These are phyloP conservation scores for Hylaea fasciaria DNA, from an alignment of 2,888 invertebrate genomes.

Conservation along the genomic window DNA sequence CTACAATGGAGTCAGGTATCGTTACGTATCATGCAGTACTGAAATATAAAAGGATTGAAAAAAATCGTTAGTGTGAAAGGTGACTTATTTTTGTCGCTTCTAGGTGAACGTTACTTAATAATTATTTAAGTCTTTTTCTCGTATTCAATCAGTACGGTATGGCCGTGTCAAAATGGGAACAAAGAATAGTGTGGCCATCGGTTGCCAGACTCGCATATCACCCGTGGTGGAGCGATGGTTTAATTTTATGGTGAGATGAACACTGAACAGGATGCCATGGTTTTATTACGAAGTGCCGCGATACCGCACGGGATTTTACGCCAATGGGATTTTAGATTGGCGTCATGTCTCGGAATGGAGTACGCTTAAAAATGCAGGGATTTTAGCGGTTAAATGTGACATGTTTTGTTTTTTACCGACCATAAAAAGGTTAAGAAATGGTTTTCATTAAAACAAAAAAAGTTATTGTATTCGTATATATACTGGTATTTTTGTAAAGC, in stretches of 20 bases:
- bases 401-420: neutral
- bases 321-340: constrained; percentile 39
- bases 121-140: too few species aligned
- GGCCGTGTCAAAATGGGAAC: constrained; percentile 25
- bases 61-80: too few species aligned
- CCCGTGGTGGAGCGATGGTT: constrained; percentile 42
- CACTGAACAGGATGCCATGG: constrained; percentile 39
- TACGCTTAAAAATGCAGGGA: constrained; percentile 1
- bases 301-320: constrained; percentile 42
- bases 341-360: constrained; percentile 10
- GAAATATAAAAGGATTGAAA: too few species aligned
- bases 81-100: too few species aligned
- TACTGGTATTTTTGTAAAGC: too few species aligned
- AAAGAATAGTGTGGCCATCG: constrained; percentile 29
- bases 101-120: too few species aligned
- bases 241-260: constrained; percentile 55
- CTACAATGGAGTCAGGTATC: too few species aligned
- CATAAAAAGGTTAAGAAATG: too few species aligned
- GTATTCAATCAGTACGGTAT: constrained; percentile 22
- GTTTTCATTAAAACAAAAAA: too few species aligned
- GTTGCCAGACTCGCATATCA: constrained; percentile 18
- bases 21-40: too few species aligned
- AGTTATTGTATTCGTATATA: too few species aligned
- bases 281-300: constrained; percentile 43
- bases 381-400: neutral